Evolutionary conservation across 2,888 invertebrate species (phyloP).

Genomic region (Xestia c-nigrum): DNA sequence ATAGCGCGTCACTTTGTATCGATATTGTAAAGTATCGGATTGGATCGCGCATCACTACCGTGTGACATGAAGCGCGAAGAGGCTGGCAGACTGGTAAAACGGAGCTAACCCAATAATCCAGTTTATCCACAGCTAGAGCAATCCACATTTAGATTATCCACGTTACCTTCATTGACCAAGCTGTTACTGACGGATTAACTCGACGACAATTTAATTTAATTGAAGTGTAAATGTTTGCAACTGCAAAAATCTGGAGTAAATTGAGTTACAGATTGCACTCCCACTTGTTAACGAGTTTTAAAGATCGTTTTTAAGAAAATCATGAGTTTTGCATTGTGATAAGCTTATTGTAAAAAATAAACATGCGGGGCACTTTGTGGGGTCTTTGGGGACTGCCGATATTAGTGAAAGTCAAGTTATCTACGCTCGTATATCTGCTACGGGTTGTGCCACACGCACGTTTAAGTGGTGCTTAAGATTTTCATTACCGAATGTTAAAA

Average conservation of each 20-base stretch:
- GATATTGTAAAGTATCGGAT: not conserved
- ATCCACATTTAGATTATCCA: slow-evolving; percentile 35
- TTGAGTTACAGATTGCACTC: not conserved
- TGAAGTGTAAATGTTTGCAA: slow-evolving; percentile 24
- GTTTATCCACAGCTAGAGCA: slow-evolving; percentile 16
- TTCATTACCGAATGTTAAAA: too few relatives aligned
- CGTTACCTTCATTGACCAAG: slow-evolving; percentile 45
- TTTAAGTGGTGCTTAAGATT: too few relatives aligned
- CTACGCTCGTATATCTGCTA: too few relatives aligned
- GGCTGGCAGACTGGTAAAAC: slow-evolving; percentile 43
- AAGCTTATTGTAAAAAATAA: not conserved
- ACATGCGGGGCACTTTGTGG: too few relatives aligned
- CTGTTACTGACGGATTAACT: slow-evolving; percentile 37
- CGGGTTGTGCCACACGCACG: too few relatives aligned
- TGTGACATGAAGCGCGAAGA: slow-evolving; percentile 43
- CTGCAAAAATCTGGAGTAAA: slow-evolving; percentile 31
- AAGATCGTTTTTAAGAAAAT: not conserved
- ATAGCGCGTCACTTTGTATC: not conserved
- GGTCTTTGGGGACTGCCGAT: too few relatives aligned
- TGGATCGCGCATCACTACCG: not conserved
- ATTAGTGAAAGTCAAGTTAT: too few relatives aligned
- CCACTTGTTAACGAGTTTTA: slow-evolving; percentile 1
- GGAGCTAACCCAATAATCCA: slow-evolving; percentile 47
- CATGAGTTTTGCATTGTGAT: not conserved
- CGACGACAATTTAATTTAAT: slow-evolving; percentile 31